Evolutionary conservation across 2,113 vertebrate species (phyloP), one percentile per base, ranked within the genome.

Genomic region (Setophaga coronata): DNA sequence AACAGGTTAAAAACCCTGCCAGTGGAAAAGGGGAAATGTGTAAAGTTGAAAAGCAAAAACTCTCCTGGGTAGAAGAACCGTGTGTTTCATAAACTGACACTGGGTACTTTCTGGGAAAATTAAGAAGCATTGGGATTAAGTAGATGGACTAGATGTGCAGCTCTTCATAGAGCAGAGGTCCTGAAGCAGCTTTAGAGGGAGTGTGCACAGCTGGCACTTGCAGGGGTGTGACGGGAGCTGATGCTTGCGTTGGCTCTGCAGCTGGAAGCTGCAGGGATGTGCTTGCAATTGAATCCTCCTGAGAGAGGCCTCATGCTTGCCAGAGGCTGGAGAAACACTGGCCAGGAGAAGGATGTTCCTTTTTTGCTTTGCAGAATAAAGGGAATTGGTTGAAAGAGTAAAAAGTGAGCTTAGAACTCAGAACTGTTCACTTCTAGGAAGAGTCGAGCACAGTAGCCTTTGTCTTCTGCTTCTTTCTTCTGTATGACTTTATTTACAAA

Each of bases 171-270:
- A 45, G 51, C 60, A 58, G 47, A 29, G 67, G 28, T 76, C 33
- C 33, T 0, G 6, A 40, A 16, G 57, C 3, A 6, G 73, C 58
- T 79, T 61, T 36, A 16, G 53, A 24, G 53, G 21, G 51, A 84
- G 24, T 0, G 3, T 66, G 60, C 69, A 12, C 24, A 47, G 84
- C 43, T 70, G 56, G 18, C 40, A 25, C 12, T 71, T 26, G 58
- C 26, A 28, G 74, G 9, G 36, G 2, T 45, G 71, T 31, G 72
- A 53, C 0, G 0, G 19, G 54, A 29, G 17, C 58, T 9, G 34
- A 33, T 67, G 34, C 15, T 70, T 64, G 36, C 0, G 0, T 31
- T 81, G 53, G 45, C 33, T 65, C 50, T 81, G 80, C 40, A 7
- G 43, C 9, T 92, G 61, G 20, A 31, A 53, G n/a, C 69, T 62